phyloP scores from a whole-genome alignment of 2,888 invertebrate species.

The Cataglyphis altisquamis region DNA sequence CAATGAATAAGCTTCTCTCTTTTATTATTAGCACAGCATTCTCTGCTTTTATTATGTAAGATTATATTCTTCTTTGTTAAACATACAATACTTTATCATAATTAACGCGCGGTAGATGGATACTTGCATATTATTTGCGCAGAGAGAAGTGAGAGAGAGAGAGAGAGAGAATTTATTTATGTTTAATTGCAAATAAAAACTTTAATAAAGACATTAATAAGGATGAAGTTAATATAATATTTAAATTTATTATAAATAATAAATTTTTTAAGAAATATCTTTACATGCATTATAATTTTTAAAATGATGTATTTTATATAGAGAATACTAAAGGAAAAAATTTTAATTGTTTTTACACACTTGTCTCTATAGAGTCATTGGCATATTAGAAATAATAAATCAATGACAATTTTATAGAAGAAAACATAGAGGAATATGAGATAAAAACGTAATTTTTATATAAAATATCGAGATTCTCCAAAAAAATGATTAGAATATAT shows the following conservation, averaged over 20 bases:
- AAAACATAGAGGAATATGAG: not conserved
- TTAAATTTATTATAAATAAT: not conserved
- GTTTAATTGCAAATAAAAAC: not conserved
- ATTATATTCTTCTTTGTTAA: not conserved
- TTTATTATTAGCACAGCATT: not conserved
- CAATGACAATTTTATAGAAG: not conserved
- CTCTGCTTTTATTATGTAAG: not conserved
- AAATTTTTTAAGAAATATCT: not conserved
- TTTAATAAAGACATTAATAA: not conserved
- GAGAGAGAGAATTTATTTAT: not conserved
- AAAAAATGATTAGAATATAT: not conserved
- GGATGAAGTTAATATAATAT: not conserved
- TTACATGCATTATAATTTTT: slow-evolving; percentile 16
- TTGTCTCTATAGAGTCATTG: not conserved
- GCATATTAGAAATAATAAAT: not conserved
- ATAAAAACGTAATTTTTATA: not conserved
- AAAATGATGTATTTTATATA: not conserved
- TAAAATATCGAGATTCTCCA: not conserved
- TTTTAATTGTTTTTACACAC: slow-evolving; percentile 1
- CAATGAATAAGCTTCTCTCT: not conserved
- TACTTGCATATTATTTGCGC: not conserved
- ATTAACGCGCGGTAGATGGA: not conserved
- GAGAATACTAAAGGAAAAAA: not conserved
- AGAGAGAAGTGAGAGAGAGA: too few species aligned
- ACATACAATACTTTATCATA: not conserved